Evolutionary conservation across 2,888 invertebrate genomes (phyloP), one percentile per base, ranked within the genome.

Genomic region (Drosophila heteroneura): DNA sequence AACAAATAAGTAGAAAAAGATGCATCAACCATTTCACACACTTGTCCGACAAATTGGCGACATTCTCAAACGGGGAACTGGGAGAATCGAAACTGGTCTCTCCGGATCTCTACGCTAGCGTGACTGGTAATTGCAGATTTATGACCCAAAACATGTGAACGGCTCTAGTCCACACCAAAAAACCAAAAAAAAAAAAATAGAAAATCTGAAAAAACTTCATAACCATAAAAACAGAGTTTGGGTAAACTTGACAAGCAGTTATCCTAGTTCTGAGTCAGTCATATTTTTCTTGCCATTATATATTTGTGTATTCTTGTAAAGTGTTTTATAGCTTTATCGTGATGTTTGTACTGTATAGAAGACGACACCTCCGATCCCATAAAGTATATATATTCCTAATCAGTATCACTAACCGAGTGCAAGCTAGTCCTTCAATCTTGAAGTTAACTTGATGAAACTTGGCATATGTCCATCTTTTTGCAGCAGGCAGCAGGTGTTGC

Each of bases 111-210:
- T 57, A 30, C 57, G 64, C 65, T 70, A 57, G 78, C 87, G 58
- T 83, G 79, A 79, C 68, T 82, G 71, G 83, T 86, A 86, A 83
- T 83, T 86, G 87, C 72, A 81, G 86, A 83, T 83, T 83, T 87
- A 83, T 83, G 76, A 73, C 76, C 74, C 70, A 76, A 81, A 86
- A 84, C 87, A 86, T 86, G 84, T 86, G 87, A 84, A 72, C 84
- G 76, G 66, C 69, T 47, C 58, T 57, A 63, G 71, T 63, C 63
- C 56, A 71, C 54, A 49, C 33, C n/a, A 51, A 35, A 26, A 22
- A 49, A 52, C 49, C 22, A 47, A n/a, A 26, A 28, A 30, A 22
- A 53, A 54, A 52, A 41, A 47, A 56, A 4, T 6, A 14, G 14
- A 35, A 35, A 35, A 5, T 35, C 6, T 10, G 12, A 33, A 51